Evolutionary conservation across 2,888 invertebrate genomes (phyloP).

Genomic region (Temnothorax unifasciatus): DNA sequence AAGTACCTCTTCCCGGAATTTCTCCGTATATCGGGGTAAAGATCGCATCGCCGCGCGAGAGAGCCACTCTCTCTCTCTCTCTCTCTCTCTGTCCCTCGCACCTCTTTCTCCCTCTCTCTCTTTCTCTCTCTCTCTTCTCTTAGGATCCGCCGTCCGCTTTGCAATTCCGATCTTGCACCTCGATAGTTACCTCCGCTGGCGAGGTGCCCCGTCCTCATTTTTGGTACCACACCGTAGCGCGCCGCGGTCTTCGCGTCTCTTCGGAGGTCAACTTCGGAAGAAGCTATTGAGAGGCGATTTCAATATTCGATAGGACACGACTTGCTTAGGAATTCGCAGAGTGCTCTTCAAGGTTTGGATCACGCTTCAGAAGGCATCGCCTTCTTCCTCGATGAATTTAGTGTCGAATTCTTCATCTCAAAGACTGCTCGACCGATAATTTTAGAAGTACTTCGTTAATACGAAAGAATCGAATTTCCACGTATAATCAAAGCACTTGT

Average conservation of each 20-base stretch:
- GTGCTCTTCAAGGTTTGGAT: constrained; percentile 22
- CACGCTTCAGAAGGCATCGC: background rate
- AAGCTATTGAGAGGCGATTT: constrained; percentile 42
- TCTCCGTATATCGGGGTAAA: constrained; percentile 82
- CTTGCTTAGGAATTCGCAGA: constrained; percentile 39
- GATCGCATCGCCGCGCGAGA: constrained; percentile 78
- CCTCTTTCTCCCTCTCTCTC: constrained; percentile 52
- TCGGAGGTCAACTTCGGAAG: constrained; percentile 47
- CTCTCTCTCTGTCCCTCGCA: background rate
- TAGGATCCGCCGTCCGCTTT: constrained; percentile 83
- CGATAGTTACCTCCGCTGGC: constrained; percentile 81
- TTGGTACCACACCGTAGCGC: constrained; percentile 66
- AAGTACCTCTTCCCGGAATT: constrained; percentile 85
- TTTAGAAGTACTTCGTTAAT: background rate
- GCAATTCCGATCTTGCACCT: constrained; percentile 86
- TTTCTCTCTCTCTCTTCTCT: constrained; percentile 71
- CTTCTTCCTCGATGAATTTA: background rate
- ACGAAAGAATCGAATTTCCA: background rate
- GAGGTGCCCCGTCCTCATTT: constrained; percentile 77
- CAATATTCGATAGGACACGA: constrained; percentile 47
- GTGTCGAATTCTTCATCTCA: background rate
- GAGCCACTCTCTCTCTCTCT: constrained; percentile 64
- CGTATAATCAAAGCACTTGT: background rate
- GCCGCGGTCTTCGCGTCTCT: constrained; percentile 38
- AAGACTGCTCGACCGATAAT: background rate